phyloP scores from a whole-genome alignment of 2,888 invertebrate genomes.

The Sericinus montela region DNA sequence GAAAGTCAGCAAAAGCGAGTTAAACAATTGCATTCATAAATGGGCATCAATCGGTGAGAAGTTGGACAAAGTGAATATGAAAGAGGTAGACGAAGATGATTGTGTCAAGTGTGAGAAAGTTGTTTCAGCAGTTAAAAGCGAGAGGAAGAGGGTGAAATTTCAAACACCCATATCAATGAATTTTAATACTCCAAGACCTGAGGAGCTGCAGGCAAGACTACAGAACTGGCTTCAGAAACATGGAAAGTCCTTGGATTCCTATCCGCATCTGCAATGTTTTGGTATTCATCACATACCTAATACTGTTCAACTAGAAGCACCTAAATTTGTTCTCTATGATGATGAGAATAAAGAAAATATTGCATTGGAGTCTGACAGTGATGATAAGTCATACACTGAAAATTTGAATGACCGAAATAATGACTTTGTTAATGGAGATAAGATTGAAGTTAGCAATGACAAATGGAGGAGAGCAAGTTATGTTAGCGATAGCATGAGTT shows the following conservation, averaged over 20 bases:
- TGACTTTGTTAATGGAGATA: conserved; percentile 23
- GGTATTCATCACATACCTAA: conserved; percentile 52
- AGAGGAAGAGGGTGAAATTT: conserved; percentile 62
- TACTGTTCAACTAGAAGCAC: conserved; percentile 29
- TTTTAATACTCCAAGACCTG: conserved; percentile 57
- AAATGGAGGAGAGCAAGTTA: conserved; percentile 55
- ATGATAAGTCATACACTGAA: conserved; percentile 57
- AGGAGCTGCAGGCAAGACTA: conserved; percentile 60
- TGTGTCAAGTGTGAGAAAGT: conserved; percentile 41
- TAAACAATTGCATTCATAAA: conserved; percentile 58
- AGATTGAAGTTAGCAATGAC: conserved; percentile 26
- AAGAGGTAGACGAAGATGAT: conserved; percentile 52
- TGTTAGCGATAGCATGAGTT: conserved; percentile 44
- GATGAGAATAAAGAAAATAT: conserved; percentile 77
- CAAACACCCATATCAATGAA: conserved; percentile 47
- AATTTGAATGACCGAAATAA: conserved; percentile 45
- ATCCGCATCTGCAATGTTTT: conserved; percentile 77
- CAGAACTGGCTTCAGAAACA: conserved; percentile 73
- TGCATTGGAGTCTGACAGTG: conserved; percentile 58
- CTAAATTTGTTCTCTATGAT: conserved; percentile 35
- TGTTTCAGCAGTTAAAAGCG: conserved; percentile 60
- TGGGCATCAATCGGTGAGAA: conserved; percentile 66
- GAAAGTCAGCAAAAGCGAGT: conserved; percentile 49
- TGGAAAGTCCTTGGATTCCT: conserved; percentile 68
- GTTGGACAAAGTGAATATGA: conserved; percentile 44